A percentile compares a stretch with the other conserved stretches of the same genome.
Conservation (phyloP, 2,888 invertebrate species). For the Amiota minor region DNA sequence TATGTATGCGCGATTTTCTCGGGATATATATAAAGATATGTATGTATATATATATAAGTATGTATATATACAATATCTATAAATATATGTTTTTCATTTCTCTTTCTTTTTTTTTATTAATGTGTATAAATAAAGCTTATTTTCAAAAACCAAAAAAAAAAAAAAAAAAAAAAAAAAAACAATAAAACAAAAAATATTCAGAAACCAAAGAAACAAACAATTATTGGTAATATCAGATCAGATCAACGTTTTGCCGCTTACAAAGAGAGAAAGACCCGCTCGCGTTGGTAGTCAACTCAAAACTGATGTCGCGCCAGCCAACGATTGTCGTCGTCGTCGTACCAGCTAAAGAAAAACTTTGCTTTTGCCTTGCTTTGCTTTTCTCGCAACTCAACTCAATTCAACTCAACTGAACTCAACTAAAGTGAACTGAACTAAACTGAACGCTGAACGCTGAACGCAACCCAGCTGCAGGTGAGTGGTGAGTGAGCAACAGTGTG, state of each 20-base stretch:
- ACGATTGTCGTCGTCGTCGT: conserved; percentile 50
- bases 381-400: no score
- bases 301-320: conserved; percentile 73
- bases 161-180: conserved; percentile 47
- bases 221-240: conserved; percentile 29
- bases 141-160: conserved; percentile 39
- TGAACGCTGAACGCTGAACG: conserved; percentile 7
- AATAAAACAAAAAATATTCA: conserved; percentile 45
- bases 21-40: conserved; percentile 26
- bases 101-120: conserved; percentile 24
- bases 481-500: not conserved
- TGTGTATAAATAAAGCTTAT: conserved; percentile 49
- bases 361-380: not conserved
- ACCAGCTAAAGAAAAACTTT: conserved; percentile 31
- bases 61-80: conserved; percentile 41
- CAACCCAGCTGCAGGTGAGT: conserved; percentile 10
- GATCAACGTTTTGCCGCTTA: conserved; percentile 73
- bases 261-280: conserved; percentile 74
- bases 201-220: conserved; percentile 27
- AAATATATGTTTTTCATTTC: conserved; percentile 35
- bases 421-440: no score
- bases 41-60: conserved; percentile 33
- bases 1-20: conserved; percentile 39
- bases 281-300: conserved; percentile 75
- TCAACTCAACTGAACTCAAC: not conserved